phyloP scores from a whole-genome alignment of 1,140 invertebrate species.

The Conopomorpha cramerella region DNA sequence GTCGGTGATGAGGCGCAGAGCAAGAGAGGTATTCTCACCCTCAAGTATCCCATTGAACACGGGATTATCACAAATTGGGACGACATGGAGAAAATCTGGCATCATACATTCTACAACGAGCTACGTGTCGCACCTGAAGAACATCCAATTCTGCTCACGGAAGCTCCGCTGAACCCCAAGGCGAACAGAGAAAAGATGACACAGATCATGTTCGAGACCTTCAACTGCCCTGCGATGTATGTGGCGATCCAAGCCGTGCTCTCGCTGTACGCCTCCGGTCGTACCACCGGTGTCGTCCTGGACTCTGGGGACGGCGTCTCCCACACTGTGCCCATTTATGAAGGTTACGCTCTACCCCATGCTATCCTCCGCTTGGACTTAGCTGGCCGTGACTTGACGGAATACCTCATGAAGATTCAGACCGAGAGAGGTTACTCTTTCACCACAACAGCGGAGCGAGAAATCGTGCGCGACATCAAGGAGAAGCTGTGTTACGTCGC shows the following conservation, averaged over 20 bases:
- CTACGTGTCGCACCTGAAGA: conserved; percentile 92
- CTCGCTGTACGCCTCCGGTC: conserved; percentile 90
- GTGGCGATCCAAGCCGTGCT: conserved; percentile 92
- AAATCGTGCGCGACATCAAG: conserved; percentile 87
- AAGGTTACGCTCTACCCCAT: conserved; percentile 78
- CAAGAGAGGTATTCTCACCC: conserved; percentile 85
- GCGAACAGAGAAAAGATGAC: conserved; percentile 79
- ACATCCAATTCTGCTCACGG: conserved; percentile 89
- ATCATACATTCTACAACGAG: conserved; percentile 94
- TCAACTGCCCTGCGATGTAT: conserved; percentile 93
- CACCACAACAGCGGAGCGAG: conserved; percentile 76
- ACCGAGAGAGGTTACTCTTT: conserved; percentile 79
- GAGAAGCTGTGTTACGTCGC: conserved; percentile 86
- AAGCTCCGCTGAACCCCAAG: conserved; percentile 91
- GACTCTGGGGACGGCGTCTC: conserved; percentile 94
- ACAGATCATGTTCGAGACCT: conserved; percentile 81
- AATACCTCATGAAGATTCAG: conserved; percentile 87
- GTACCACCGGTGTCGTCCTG: conserved; percentile 93
- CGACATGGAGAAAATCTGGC: conserved; percentile 97
- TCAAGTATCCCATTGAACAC: conserved; percentile 65
- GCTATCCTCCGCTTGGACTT: conserved; percentile 90
- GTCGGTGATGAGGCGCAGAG: conserved; percentile 76
- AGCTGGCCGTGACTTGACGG: conserved; percentile 88
- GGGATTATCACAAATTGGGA: conserved; percentile 96
- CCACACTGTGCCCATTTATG: conserved; percentile 93